Evolutionary conservation across 2,888 invertebrate species (phyloP).

Genomic region (Bursaphelenchus okinawaensis): DNA sequence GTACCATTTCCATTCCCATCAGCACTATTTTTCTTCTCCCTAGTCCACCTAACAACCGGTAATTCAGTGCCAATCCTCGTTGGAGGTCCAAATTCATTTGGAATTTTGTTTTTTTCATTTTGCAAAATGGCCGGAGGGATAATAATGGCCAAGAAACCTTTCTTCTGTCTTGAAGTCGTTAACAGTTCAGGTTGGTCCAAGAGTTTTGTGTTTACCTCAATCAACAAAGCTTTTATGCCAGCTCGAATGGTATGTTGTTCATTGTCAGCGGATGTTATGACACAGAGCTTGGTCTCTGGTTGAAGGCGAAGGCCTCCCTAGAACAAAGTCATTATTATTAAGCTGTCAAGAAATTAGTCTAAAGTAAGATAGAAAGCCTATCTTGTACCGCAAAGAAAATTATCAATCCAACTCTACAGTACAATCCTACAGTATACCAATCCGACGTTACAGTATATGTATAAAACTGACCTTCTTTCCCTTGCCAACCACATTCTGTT

Average conservation of each 20-base stretch:
- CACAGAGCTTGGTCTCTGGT: conserved; percentile 26
- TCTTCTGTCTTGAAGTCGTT: conserved; percentile 16
- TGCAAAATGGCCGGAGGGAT: conserved; percentile 14
- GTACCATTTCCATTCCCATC: neutral
- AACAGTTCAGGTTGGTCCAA: conserved; percentile 24
- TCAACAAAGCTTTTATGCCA: conserved; percentile 24
- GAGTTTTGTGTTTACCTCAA: conserved; percentile 29
- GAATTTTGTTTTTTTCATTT: conserved; percentile 3
- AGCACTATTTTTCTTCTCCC: neutral
- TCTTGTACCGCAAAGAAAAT: too few relatives aligned
- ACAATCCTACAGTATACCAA: too few relatives aligned
- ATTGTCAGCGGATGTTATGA: conserved; percentile 21
- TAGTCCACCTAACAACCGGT: neutral
- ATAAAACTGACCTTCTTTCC: conserved; percentile 32
- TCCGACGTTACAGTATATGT: too few relatives aligned
- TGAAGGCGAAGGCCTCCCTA: conserved; percentile 23
- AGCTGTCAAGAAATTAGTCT: too few relatives aligned
- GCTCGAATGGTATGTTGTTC: conserved; percentile 21
- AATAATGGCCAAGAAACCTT: conserved; percentile 26
- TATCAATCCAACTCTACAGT: too few relatives aligned
- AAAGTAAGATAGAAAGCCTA: too few relatives aligned
- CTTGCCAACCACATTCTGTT: conserved; percentile 26
- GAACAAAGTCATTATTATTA: too few relatives aligned
- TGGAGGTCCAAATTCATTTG: neutral
- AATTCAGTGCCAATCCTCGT: neutral